phyloP scores from a whole-genome alignment of 2,888 invertebrate genomes.

The Lissonota sp. region DNA sequence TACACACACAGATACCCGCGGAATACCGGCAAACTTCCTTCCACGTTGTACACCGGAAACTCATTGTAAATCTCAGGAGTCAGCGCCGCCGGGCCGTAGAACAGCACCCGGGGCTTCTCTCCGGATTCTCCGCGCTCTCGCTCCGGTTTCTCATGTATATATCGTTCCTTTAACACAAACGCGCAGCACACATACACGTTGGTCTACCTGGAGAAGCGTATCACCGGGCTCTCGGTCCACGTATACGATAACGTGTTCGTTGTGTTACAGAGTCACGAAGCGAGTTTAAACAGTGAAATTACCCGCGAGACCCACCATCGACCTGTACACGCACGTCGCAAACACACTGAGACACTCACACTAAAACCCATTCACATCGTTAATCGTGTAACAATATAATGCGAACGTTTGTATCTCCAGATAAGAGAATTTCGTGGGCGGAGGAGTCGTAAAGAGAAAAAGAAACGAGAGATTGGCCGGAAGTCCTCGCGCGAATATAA shows the following conservation, averaged over 20 bases:
- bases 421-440: neutral
- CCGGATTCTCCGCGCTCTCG: slow-evolving; percentile 53
- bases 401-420: slow-evolving; percentile 2
- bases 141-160: slow-evolving; percentile 47
- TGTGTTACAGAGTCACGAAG: slow-evolving; percentile 65
- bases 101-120: slow-evolving; percentile 57
- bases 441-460: neutral
- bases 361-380: neutral
- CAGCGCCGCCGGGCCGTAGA: slow-evolving; percentile 65
- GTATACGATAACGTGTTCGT: slow-evolving; percentile 66
- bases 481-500: slow-evolving; percentile 2
- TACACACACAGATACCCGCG: slow-evolving; percentile 6
- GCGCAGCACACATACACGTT: neutral
- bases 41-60: slow-evolving; percentile 80
- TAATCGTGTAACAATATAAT: slow-evolving; percentile 9
- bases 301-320: slow-evolving; percentile 65
- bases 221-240: slow-evolving; percentile 57
- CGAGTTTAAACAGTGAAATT: slow-evolving; percentile 78
- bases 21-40: slow-evolving; percentile 80
- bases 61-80: slow-evolving; percentile 82
- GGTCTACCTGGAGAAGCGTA: slow-evolving; percentile 43
- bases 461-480: slow-evolving; percentile 6
- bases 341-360: neutral
- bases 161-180: slow-evolving; percentile 12
- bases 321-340: slow-evolving; percentile 28